phyloP scores from a whole-genome alignment of 1,140 invertebrate genomes.

The Eumaeus atala region DNA sequence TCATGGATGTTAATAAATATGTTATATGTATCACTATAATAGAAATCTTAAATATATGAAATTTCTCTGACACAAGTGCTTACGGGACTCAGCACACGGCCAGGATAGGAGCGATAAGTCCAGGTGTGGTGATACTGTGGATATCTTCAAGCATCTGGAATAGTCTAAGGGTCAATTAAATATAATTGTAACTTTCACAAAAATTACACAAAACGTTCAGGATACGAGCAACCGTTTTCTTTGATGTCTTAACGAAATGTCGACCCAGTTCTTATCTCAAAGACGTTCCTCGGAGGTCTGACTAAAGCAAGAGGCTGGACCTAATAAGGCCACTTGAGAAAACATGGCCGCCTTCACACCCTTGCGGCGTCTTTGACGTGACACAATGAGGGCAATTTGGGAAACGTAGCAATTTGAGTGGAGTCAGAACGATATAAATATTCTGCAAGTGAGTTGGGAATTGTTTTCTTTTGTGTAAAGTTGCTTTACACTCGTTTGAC shows the following conservation, averaged over 20 bases:
- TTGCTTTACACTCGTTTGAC: too few relatives aligned
- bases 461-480: too few relatives aligned
- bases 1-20: too few relatives aligned
- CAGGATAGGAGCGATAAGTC: too few relatives aligned
- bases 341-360: conserved; percentile 37
- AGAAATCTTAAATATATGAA: too few relatives aligned
- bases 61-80: too few relatives aligned
- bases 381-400: conserved; percentile 58
- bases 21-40: too few relatives aligned
- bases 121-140: neutral
- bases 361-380: conserved; percentile 45
- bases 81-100: too few relatives aligned
- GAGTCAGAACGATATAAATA: conserved; percentile 15
- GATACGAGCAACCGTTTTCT: conserved; percentile 24
- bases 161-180: neutral
- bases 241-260: conserved; percentile 48
- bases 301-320: conserved; percentile 58
- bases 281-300: conserved; percentile 41
- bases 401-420: conserved; percentile 21
- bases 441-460: conserved; percentile 5
- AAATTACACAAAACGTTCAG: too few relatives aligned
- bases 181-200: too few relatives aligned
- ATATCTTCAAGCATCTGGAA: neutral
- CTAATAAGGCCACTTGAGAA: conserved; percentile 57
- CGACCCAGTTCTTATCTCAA: conserved; percentile 63